Conservation (phyloP, 2,797 vertebrate species). For the Glyptemys insculpta region DNA sequence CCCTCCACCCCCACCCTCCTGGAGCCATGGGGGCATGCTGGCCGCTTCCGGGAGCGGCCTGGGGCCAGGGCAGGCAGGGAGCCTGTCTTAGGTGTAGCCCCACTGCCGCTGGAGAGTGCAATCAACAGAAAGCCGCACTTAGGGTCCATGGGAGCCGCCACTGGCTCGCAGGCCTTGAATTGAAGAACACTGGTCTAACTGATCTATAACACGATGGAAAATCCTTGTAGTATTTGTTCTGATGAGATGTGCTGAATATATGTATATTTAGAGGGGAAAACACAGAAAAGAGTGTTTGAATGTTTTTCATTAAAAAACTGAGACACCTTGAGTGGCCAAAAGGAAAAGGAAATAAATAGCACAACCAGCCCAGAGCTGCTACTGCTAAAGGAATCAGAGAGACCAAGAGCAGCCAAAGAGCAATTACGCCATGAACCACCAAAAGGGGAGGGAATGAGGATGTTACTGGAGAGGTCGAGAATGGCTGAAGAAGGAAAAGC, state of each 20-base stretch:
- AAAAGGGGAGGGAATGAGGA: neutral
- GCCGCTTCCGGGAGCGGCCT: too few relatives aligned
- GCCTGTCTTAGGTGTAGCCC: too few relatives aligned
- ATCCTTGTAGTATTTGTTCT: neutral
- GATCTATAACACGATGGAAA: conserved; percentile 48
- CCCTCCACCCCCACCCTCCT: too few relatives aligned
- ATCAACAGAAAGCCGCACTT: too few relatives aligned
- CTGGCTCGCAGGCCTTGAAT: too few relatives aligned
- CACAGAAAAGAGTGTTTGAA: neutral
- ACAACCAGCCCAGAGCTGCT: neutral
- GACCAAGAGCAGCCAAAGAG: conserved; percentile 21
- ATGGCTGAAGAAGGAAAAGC: neutral
- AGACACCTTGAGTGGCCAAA: neutral
- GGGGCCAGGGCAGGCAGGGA: too few relatives aligned
- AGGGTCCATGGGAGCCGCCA: too few relatives aligned
- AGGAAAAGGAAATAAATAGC: conserved; percentile 12
- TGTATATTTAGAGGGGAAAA: neutral
- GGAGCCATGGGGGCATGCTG: too few relatives aligned
- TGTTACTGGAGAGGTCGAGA: neutral
- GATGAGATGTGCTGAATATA: neutral
- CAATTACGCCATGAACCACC: neutral
- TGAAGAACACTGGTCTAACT: neutral
- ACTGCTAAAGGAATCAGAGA: neutral
- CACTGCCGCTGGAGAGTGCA: too few relatives aligned
- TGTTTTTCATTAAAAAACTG: neutral